These are phyloP conservation scores for Merops nubicus DNA, from an alignment of 2,113 vertebrate species.

Conservation along the genomic window DNA sequence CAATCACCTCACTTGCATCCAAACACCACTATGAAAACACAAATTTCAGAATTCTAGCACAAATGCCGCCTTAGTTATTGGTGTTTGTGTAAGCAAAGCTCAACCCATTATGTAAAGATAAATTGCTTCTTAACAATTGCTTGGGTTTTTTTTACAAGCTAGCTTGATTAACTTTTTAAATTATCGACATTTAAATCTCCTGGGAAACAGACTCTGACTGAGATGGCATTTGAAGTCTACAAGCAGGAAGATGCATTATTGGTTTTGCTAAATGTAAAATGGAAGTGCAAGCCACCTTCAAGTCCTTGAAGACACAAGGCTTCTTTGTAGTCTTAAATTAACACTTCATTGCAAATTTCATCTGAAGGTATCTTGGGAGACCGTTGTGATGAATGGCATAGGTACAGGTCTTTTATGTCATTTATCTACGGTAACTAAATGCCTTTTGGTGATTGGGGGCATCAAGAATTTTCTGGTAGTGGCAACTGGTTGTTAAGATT, in stretches of 20 bases:
- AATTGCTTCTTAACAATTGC: background rate
- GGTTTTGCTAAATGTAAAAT: background rate
- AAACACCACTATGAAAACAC: background rate
- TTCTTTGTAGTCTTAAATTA: background rate
- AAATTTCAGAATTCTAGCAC: background rate
- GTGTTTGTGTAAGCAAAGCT: background rate
- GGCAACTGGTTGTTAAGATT: background rate
- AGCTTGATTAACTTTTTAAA: background rate
- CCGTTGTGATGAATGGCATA: background rate
- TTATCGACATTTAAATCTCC: background rate
- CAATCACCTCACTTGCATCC: background rate
- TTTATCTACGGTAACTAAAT: background rate
- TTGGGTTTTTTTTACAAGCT: background rate
- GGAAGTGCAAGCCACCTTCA: background rate
- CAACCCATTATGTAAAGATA: background rate
- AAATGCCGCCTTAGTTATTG: background rate
- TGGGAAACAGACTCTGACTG: background rate
- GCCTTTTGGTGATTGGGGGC: background rate
- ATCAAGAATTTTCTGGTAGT: background rate
- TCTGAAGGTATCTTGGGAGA: background rate
- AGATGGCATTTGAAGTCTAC: background rate
- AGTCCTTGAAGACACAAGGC: background rate
- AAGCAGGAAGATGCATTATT: background rate
- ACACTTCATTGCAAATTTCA: background rate
- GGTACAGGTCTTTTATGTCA: background rate